A percentile compares a stretch with the other conserved stretches of the same genome.
These are phyloP conservation scores for Paramormyrops kingsleyae DNA, from an alignment of 2,113 vertebrate genomes.

Conservation along the genomic window DNA sequence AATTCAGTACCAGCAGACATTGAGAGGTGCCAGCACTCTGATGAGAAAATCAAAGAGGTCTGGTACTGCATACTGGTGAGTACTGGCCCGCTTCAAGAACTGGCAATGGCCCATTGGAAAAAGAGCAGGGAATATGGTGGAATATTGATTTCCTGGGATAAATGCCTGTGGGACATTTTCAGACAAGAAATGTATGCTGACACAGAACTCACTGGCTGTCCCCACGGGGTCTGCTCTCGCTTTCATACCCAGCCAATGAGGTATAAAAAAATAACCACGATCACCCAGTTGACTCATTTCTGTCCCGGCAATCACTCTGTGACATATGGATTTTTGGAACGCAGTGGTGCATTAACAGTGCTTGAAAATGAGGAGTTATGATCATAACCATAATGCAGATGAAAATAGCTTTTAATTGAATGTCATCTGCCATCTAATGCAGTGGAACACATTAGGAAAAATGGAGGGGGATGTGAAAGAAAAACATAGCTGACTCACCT, in stretches of 20 bases:
- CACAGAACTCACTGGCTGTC: background rate
- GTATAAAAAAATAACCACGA: background rate
- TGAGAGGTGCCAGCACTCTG: background rate
- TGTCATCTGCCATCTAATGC: background rate
- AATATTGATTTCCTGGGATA: background rate
- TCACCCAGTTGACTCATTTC: background rate
- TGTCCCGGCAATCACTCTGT: background rate
- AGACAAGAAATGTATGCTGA: background rate
- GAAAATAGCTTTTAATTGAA: background rate
- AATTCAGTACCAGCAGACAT: background rate
- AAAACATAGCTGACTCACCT: background rate
- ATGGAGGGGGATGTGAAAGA: background rate
- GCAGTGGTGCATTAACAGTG: background rate
- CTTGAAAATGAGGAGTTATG: background rate
- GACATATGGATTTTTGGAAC: background rate
- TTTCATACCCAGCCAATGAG: background rate
- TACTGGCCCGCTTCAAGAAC: background rate
- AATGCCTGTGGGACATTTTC: background rate
- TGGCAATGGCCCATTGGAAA: background rate
- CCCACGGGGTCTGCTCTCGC: background rate
- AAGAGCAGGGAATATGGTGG: background rate
- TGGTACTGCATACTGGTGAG: background rate
- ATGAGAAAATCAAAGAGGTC: background rate
- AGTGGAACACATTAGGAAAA: background rate
- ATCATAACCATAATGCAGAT: background rate